Base-by-base conservation (phyloP, 2,888 invertebrate species). In the Lottia gigantea region DNA sequence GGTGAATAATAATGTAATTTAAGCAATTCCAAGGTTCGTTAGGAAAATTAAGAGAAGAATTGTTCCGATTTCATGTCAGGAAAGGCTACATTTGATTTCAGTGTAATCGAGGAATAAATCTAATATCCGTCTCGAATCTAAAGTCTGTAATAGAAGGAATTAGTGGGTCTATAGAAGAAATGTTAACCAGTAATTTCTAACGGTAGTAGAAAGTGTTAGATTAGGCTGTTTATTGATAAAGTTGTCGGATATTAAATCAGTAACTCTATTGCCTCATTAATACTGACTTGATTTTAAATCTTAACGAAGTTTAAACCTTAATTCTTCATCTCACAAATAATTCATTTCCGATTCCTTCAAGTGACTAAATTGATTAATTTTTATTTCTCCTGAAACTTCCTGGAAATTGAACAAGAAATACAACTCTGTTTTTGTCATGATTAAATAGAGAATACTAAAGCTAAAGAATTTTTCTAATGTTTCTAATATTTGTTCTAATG, bases 11-110 rank as follows among this genome's bases (percentile, higher is more conserved):
- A 67, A 47, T 70, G 67, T 67, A 67, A 73, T 73, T 73, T 67
- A 46, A 62, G 12, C 73, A 68, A 70, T 73, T 73, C 70, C 49
- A 31, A 47, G 73, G 70, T 70, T 73, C 73, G 47, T 73, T 70
- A 70, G 70, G 64, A 62, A 67, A 70, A 70, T 73, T 73, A 73
- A 67, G 61, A 40, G 47, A 49, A 45, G 64, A 65, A 64, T 69
- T 69, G 64, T 69, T 45, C 31, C 64, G 55, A 64, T 25, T 64
- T 45, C 45, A 65, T 49, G 64, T 61, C 69, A 69, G 40, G 55
- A 55, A 64, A 61, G 49, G 65, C 55, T 26, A 25, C 15, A 45
- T 64, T 40, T 69, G 65, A 69, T 69, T 68, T 61, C 49, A 61
- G 40, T 45, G 19, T 69, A 69, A 69, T 64, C 49, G 47, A 40